Conservation (phyloP, 2,113 vertebrate genomes). For the Numida meleagris region DNA sequence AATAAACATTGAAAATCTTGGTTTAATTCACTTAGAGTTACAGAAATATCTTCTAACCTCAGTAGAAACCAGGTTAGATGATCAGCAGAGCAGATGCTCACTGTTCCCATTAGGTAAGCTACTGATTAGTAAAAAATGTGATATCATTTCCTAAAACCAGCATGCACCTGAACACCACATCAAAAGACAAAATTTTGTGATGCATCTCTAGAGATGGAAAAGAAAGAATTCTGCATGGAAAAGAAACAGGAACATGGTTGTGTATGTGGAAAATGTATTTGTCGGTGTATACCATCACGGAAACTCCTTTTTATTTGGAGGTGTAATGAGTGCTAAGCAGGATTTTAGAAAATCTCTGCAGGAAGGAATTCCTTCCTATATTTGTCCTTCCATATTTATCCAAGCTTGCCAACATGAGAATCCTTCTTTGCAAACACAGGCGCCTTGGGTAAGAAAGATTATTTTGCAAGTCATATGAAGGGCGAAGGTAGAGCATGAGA, state of each 20-base stretch:
- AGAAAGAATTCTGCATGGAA: background rate
- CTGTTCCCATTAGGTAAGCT: background rate
- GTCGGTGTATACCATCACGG: background rate
- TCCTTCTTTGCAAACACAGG: background rate
- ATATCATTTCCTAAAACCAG: background rate
- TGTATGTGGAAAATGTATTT: background rate
- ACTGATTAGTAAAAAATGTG: background rate
- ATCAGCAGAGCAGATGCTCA: background rate
- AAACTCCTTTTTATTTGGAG: background rate
- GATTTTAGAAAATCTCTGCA: background rate
- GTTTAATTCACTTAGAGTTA: background rate
- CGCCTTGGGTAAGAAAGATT: background rate
- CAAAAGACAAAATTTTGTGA: background rate
- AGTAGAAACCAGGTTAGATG: background rate
- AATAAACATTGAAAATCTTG: background rate
- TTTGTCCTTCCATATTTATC: background rate
- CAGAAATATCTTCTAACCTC: background rate
- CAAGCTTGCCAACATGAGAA: background rate
- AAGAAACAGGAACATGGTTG: background rate
- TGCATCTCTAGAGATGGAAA: background rate
- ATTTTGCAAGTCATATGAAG: background rate
- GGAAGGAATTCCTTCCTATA: background rate
- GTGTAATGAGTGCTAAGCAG: background rate
- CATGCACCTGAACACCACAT: background rate
- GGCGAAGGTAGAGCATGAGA: background rate